Evolutionary conservation across 2,113 vertebrate species (phyloP), one percentile per base, ranked within the genome.

Genomic region (Pogona vitticeps): DNA sequence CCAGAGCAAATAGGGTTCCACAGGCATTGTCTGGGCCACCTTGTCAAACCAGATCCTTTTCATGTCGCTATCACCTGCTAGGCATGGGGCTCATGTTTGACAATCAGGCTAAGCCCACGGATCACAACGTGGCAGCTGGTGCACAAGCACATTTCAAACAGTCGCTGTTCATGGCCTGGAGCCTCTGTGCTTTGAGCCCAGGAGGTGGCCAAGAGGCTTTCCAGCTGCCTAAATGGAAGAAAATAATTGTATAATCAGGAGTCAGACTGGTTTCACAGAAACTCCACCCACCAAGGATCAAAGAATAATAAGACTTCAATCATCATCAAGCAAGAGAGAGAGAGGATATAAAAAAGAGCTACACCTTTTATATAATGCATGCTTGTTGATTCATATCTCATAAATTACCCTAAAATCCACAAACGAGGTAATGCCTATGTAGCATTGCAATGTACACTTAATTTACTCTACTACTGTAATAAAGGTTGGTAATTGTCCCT

Each of bases 261-360:
- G 65, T 2, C 91, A 75, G n/a, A 92, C 93, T 73, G 88, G 94
- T 94, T 87, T 89, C 91, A 84, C 94, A 92, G 89, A 93, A 93
- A 86, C 76, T 10, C 91, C 85, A 86, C 0, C 12, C 73, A 86
- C 79, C 84, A 68, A 89, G 92, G 92, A 93, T 94, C 88, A 92
- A 93, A 90, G 91, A 79, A 88, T 83, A 92, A 40, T 92, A 91
- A n/a, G 93, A 82, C 80, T 89, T 90, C 82, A 90, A 85, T 91
- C 91, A 93, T 28, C 90, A 36, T 58, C 20, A 33, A 12, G 65
- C 8, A 26, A 87, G 46, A 18, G 65, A 31, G 65, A 87, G 75
- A 93, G 46, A 36, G 90, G 92, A 90, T 28, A 93, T 46, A 84
- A 84, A 91, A 89, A 36, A 91, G 91, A 87, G n/a, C 93, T 89